Base-by-base conservation (phyloP, 2,888 invertebrate species). In the Drosophila glabriapex region DNA sequence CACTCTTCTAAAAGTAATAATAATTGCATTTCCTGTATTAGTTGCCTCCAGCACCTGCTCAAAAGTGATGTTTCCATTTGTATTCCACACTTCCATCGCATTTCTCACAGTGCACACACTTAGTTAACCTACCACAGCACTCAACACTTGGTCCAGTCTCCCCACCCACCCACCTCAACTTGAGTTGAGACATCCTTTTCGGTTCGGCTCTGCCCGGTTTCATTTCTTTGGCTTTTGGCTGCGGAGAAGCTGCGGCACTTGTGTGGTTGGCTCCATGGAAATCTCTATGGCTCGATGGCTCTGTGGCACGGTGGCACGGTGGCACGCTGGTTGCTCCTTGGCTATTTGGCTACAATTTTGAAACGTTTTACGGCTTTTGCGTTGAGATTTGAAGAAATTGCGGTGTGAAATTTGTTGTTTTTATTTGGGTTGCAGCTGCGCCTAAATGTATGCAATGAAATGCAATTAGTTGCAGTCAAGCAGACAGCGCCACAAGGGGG, bases 371-470 rank as follows among this genome's bases (percentile, higher is more conserved):
- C 83, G 80, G 84, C 83, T 60, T 53, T 63, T 50, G 78, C 68
- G 70, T 56, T 85, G 85, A 76, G 83, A 78, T 80, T 85, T 73
- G 76, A 71, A 61, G 77, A 62, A 67, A 67, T 75, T 75, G 56
- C 28, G 50, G 14, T 39, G 61, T 58, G 67, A 46, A 69, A 54
- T 54, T 60, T 41, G 61, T 65, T 52, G 25, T 54, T 60, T 59
- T 22, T 22, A 25, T 39, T 64, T 63, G 50, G 62, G 64, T 22
- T 69, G 81, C 62, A 61, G 61, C 63, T 61, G 64, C 82, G 74
- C 87, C 89, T 80, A 73, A 85, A 83, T 80, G 82, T 87, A 87
- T 87, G 89, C 89, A 85, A 83, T 78, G 85, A 76, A 87, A 87
- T 89, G 86, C 85, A 85, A 85, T 85, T 85, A 85, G 89, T 83